Percentiles rank a stretch among this genome's conserved stretches.
Evolutionary conservation across 2,888 invertebrate species (phyloP).

Genomic region (Aspidapion aeneum): DNA sequence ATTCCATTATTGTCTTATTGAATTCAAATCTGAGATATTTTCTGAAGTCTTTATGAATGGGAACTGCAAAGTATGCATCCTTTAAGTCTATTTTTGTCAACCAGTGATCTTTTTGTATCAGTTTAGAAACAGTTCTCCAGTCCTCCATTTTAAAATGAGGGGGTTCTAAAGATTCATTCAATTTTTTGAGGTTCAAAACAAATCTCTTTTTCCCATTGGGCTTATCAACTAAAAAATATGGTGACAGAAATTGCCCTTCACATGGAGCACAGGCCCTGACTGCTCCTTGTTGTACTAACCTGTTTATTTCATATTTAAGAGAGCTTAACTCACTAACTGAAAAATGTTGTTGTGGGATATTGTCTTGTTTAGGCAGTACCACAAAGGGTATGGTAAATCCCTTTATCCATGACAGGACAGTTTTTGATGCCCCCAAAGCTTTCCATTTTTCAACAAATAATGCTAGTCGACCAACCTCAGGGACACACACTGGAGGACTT

Average conservation of each 20-base stretch:
- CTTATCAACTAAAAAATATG: conserved; percentile 10
- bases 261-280: background rate
- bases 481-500: background rate
- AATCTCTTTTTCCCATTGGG: conserved; percentile 7
- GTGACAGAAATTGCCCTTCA: background rate
- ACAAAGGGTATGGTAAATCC: background rate
- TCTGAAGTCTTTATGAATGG: conserved; percentile 22
- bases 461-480: background rate
- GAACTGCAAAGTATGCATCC: conserved; percentile 21
- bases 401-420: background rate
- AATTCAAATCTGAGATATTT: too few relatives aligned
- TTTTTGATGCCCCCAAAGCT: background rate
- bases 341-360: background rate
- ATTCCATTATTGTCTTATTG: too few relatives aligned
- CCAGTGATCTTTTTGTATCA: too few relatives aligned
- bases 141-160: background rate
- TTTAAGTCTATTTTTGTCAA: conserved; percentile 10
- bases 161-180: background rate
- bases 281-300: background rate
- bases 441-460: background rate
- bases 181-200: conserved; percentile 2
- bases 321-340: background rate
- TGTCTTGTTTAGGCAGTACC: background rate
- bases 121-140: too few relatives aligned
- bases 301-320: background rate